Evolutionary conservation across 1,140 invertebrate species (phyloP), one percentile per base, ranked within the genome.

Genomic region (Temnothorax nylanderi): DNA sequence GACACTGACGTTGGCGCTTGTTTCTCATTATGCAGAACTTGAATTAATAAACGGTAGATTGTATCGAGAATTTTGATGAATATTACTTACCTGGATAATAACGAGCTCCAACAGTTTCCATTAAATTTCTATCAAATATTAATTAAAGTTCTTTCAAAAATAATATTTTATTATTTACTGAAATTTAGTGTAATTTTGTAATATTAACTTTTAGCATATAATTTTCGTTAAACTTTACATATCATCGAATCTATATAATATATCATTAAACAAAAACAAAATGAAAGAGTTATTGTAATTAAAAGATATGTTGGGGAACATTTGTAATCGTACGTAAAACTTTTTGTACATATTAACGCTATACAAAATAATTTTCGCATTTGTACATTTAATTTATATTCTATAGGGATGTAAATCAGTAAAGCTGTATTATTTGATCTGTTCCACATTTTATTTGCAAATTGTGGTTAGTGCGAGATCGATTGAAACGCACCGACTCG

Each of bases 41-140:
- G 58, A 75, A 74, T 84, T 62, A 60, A 84, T 75, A 84, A 75
- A 62, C 67, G 18, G 2, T 18, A 34, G 47, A 81, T 81, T 37
- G 10, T 32, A 71, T 77, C 34, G 10, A 18, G 44, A 65, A 32
- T 78, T 26, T 49, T 65, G 21, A 49, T 60, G 7, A 44, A 60
- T 44, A 18, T 34, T 26, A 76, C 37, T 41, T 75, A 32, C 16
- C 8, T 44, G 0, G 21, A 6, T 44, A 18, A 60, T 11, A 8
- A 32, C 7, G 16, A 65, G 6, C 2, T 8, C 6, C 10, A 44
- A 44, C n/a, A n/a, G 1, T 37, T 37, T 37, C 8, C 37, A 44
- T 60, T 84, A 18, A 72, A 74, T 34, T 75, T 60, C 13, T 60
- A 65, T 64, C 18, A 6, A 60, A 60, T 18, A 10, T 74, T 74